A percentile compares a stretch with the other conserved stretches of the same genome.
phyloP scores from a whole-genome alignment of 2,797 vertebrate species.

The Ctenopoma kingsleyae region DNA sequence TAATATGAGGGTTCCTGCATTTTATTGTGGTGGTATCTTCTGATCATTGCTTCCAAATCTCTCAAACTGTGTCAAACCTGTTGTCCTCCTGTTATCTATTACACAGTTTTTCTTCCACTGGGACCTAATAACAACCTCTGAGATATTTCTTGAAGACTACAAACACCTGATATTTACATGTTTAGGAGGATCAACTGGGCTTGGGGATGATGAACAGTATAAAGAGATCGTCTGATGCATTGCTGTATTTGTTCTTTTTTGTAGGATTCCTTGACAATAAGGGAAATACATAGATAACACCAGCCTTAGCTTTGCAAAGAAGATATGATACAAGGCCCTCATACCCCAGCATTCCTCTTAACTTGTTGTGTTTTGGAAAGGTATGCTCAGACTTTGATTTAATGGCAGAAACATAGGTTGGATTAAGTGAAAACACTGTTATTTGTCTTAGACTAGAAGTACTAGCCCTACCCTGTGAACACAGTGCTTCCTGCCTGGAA shows the following conservation, averaged over 20 bases:
- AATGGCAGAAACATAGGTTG: slow-evolving; percentile 31
- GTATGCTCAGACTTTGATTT: slow-evolving; percentile 49
- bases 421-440: slow-evolving; percentile 42
- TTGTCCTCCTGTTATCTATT: slow-evolving; percentile 1
- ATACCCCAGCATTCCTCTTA: slow-evolving; percentile 15
- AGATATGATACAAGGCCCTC: not conserved
- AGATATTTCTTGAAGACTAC: not conserved
- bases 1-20: slow-evolving; percentile 37
- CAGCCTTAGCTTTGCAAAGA: not conserved
- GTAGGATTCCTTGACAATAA: not conserved
- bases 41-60: slow-evolving; percentile 19
- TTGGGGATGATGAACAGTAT: no score
- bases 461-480: slow-evolving; percentile 35
- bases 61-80: slow-evolving; percentile 18
- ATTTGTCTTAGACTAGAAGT: slow-evolving; percentile 52
- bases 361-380: slow-evolving; percentile 31
- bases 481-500: slow-evolving; percentile 27
- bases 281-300: not conserved
- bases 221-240: no score
- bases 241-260: not conserved
- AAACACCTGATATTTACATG: not conserved
- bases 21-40: slow-evolving; percentile 28
- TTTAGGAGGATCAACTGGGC: no score
- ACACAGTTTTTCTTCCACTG: slow-evolving; percentile 2
- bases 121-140: slow-evolving; percentile 4